Conservation (phyloP, 2,888 invertebrate species). For the Lochmaea capreae region DNA sequence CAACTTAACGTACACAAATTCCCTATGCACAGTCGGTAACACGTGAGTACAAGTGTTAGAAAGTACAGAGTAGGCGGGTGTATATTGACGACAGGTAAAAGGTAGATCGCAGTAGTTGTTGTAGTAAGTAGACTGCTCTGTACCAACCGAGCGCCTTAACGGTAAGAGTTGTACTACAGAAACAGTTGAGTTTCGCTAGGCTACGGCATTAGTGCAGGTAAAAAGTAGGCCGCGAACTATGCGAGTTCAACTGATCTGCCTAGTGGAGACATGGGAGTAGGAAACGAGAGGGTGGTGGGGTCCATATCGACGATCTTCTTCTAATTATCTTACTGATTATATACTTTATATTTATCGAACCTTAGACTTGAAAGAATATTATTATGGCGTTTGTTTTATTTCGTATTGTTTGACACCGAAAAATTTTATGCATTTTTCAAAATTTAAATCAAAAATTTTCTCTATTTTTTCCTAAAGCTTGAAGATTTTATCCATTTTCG, state of each 20-base stretch:
- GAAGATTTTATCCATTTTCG: no score
- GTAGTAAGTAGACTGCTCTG: slow-evolving; percentile 40
- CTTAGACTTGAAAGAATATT: slow-evolving; percentile 2
- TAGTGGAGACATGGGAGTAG: slow-evolving; percentile 21
- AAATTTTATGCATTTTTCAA: not conserved
- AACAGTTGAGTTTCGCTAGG: slow-evolving; percentile 59
- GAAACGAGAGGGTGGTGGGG: slow-evolving; percentile 26
- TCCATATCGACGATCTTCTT: slow-evolving; percentile 16
- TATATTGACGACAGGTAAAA: slow-evolving; percentile 42
- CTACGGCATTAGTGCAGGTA: slow-evolving; percentile 61
- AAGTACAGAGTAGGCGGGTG: slow-evolving; percentile 38
- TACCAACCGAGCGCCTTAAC: slow-evolving; percentile 61
- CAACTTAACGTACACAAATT: slow-evolving; percentile 29
- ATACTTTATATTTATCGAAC: slow-evolving; percentile 1
- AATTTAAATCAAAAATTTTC: no score
- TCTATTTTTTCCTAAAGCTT: no score
- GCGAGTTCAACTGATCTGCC: slow-evolving; percentile 52
- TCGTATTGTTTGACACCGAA: no score
- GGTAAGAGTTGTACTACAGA: slow-evolving; percentile 66
- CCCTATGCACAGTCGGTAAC: slow-evolving; percentile 29
- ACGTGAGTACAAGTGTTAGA: slow-evolving; percentile 40
- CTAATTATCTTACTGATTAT: slow-evolving; percentile 16
- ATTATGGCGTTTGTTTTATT: no score
- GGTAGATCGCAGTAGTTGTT: slow-evolving; percentile 18
- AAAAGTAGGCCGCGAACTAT: slow-evolving; percentile 66